Percentiles rank a stretch among this genome's conserved stretches.
Evolutionary conservation across 2,888 invertebrate species (phyloP).

Genomic region (Lucinisca nassula): DNA sequence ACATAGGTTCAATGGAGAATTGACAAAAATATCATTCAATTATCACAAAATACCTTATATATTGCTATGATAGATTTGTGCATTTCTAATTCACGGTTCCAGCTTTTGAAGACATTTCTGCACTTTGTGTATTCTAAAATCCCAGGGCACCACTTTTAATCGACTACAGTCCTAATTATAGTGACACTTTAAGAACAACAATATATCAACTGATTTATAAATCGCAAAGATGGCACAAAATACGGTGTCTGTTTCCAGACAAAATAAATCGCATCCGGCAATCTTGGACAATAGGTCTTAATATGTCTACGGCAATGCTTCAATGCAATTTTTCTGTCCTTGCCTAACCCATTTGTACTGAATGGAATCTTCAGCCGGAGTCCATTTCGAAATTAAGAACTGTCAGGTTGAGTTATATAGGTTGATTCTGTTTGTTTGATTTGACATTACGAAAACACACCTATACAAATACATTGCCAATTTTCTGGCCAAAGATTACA

Average conservation of each 20-base stretch:
- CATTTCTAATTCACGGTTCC: not conserved
- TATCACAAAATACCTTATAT: too few relatives aligned
- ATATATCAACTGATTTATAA: not conserved
- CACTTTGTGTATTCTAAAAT: too few relatives aligned
- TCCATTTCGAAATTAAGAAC: too few relatives aligned
- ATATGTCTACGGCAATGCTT: not conserved
- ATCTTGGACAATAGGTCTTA: not conserved
- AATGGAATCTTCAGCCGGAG: too few relatives aligned
- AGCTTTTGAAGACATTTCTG: not conserved
- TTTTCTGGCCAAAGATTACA: too few relatives aligned
- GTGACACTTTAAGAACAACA: not conserved
- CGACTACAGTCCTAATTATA: not conserved
- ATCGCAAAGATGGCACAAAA: not conserved
- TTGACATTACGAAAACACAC: too few relatives aligned
- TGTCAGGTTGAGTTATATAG: too few relatives aligned
- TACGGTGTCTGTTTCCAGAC: not conserved
- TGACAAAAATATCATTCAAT: too few relatives aligned
- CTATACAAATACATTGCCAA: too few relatives aligned
- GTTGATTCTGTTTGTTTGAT: too few relatives aligned
- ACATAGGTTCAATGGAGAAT: too few relatives aligned
- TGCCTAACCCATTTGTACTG: not conserved
- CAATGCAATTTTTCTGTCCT: not conserved
- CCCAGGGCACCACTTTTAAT: not conserved
- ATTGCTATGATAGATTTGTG: not conserved
- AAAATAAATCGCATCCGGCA: not conserved